Percentiles rank a stretch among this genome's conserved stretches.
These are phyloP conservation scores for Trogon melanurus DNA, from an alignment of 2,113 vertebrate genomes.

Conservation along the genomic window DNA sequence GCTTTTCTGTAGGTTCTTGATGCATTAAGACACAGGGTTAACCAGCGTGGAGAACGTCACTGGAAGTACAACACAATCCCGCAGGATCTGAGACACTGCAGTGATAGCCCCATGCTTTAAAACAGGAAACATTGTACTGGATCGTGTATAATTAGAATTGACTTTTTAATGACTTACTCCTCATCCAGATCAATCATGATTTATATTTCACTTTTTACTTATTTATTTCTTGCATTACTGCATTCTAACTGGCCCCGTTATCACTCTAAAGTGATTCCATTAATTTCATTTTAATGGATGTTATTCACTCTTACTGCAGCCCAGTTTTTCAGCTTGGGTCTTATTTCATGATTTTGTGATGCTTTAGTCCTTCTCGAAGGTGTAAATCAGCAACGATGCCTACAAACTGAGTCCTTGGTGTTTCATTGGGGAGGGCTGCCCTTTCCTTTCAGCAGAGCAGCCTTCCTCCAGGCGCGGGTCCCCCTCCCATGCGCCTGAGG, in stretches of 20 bases:
- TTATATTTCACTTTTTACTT: not conserved
- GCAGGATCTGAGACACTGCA: not conserved
- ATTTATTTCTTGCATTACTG: not conserved
- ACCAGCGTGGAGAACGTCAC: not conserved
- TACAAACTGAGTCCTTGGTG: not conserved
- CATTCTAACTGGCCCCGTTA: not conserved
- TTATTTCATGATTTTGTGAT: not conserved
- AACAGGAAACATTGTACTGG: not conserved
- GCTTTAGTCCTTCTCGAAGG: not conserved
- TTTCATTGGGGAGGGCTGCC: not conserved
- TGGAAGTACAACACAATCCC: not conserved
- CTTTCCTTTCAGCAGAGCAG: not conserved
- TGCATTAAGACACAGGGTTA: not conserved
- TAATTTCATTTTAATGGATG: not conserved
- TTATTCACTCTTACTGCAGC: not conserved
- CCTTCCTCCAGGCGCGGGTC: not conserved
- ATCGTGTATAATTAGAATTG: not conserved
- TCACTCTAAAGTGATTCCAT: not conserved
- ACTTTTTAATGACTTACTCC: not conserved
- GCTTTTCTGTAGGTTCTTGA: not conserved
- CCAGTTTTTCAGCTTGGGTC: not conserved
- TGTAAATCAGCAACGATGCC: not conserved
- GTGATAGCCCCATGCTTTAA: fast-evolving
- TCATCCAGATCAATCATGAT: not conserved
- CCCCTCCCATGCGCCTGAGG: not conserved